A percentile compares a stretch with the other conserved stretches of the same genome.
phyloP scores from a whole-genome alignment of 2,113 vertebrate species.

The Protomyctophum bolini region DNA sequence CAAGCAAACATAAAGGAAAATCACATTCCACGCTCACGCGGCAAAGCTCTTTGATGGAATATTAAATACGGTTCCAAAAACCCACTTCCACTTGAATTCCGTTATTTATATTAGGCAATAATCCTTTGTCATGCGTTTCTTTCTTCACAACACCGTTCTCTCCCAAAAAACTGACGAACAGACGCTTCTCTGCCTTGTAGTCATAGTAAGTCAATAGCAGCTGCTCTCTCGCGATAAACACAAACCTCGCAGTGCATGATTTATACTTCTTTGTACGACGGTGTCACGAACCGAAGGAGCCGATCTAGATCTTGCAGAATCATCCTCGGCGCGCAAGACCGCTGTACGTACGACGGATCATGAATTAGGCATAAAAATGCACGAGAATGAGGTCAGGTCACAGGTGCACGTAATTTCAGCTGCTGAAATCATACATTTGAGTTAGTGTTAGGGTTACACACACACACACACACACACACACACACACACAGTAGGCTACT shows the following conservation, averaged over 20 bases:
- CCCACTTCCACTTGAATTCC: background rate
- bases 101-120: too few relatives aligned
- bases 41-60: background rate
- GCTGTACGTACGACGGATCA: background rate
- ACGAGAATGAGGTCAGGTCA: background rate
- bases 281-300: background rate
- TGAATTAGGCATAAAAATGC: background rate
- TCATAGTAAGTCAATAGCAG: background rate
- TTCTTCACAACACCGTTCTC: conserved; percentile 6
- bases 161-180: conserved; percentile 22
- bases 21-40: conserved; percentile 30
- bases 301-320: too few relatives aligned
- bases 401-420: background rate
- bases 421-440: too few relatives aligned
- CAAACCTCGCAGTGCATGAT: background rate
- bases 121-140: too few relatives aligned
- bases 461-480: too few relatives aligned
- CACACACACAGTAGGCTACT: too few relatives aligned
- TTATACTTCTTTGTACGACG: background rate
- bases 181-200: conserved; percentile 34
- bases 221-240: conserved; percentile 64
- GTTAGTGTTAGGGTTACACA: too few relatives aligned
- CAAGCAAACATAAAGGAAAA: conserved; percentile 18
- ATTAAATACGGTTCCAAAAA: background rate
- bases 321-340: too few relatives aligned